Conservation (phyloP, 2,113 vertebrate genomes). For the Leuciscus idus region DNA sequence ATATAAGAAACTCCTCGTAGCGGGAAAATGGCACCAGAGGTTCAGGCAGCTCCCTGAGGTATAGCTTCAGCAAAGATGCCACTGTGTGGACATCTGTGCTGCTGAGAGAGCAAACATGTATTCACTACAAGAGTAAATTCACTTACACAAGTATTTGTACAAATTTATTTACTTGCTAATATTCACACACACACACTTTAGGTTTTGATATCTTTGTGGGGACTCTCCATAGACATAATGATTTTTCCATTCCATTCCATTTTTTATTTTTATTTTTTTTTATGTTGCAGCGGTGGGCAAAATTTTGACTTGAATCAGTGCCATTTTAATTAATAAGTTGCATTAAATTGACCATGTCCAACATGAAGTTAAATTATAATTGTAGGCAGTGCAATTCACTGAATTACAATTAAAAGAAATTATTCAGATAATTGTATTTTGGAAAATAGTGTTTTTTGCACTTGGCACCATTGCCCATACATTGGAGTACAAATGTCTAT, state of each 20-base stretch:
- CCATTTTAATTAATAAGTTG: background rate
- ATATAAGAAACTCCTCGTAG: constrained; percentile 77
- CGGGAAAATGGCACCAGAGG: constrained; percentile 76
- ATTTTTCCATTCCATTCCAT: no score
- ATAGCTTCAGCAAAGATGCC: constrained; percentile 80
- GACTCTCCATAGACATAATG: background rate
- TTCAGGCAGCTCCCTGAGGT: constrained; percentile 80
- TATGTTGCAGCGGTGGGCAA: background rate
- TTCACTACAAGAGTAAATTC: constrained; percentile 8
- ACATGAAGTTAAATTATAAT: background rate
- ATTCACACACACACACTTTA: no score
- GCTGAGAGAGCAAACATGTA: constrained; percentile 61
- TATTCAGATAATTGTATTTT: background rate
- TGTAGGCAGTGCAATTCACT: background rate
- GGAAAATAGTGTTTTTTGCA: no score
- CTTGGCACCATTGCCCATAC: background rate
- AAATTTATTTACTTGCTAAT: no score
- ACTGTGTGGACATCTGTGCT: constrained; percentile 80
- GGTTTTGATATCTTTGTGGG: background rate
- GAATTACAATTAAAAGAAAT: background rate
- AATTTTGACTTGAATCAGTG: background rate
- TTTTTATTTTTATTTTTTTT: no score
- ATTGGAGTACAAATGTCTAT: background rate
- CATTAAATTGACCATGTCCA: background rate
- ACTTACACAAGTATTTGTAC: background rate